Evolutionary conservation across 2,888 invertebrate species (phyloP), one percentile per base, ranked within the genome.

Genomic region (Eumerus sabulonum): DNA sequence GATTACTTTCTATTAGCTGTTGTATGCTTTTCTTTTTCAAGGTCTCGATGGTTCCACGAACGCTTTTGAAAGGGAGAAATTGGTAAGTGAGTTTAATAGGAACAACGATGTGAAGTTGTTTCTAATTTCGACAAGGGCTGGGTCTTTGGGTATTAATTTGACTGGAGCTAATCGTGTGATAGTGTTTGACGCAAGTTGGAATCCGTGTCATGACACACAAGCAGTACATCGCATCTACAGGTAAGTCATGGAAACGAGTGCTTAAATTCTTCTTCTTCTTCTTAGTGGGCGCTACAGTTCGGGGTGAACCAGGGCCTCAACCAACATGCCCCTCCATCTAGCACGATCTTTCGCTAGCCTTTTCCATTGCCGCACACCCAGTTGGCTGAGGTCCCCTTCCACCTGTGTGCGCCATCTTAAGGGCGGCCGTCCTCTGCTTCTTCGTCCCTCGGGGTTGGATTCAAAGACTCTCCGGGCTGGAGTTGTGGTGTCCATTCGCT

Each of bases 171-270:
- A 98, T 89, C 92, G 99, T 36, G 99, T 99, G 4, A 95, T 98
- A 45, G 98, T 99, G 54, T 95, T 99, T 85, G 99, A 99, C 88
- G 98, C 99, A 12, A 98, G 97, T 42, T 99, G 99, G 98, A 99
- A 99, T 90, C 99, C 99, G 0, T 99, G 99, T 86, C 99, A 99
- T 86, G 98, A 98, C 86, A 96, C 97, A 0, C 97, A 97, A 90
- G 99, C 99, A 35, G 98, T 99, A 12, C 99, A 99, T 88, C 91
- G 99, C 83, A 98, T 99, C 44, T 97, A 97, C 87, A 92, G 88
- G 88, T 88, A 81, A 82, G 82, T 45, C 18, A 19, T 9, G 11
- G 36, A 36, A 36, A 36, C 5, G 36, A 36, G 36, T 36, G 36
- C 36, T 36, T 36, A 36, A 36, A 36, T 11, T 5, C 7, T n/a